Evolutionary conservation across 2,888 invertebrate species (phyloP), one percentile per base, ranked within the genome.

Genomic region (Acleris emargana): DNA sequence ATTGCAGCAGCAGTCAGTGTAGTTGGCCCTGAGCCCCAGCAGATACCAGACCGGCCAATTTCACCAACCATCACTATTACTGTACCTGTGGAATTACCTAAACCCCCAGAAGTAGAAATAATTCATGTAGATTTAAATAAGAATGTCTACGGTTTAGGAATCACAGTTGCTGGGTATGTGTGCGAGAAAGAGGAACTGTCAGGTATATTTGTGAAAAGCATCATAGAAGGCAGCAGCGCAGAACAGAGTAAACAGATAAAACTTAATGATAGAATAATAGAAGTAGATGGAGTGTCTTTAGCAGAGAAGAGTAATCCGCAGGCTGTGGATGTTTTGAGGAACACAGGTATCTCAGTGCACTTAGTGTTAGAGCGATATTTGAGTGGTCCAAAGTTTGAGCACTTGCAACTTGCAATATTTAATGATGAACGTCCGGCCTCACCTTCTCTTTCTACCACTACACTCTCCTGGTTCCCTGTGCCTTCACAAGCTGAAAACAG

Each of bases 171-270:
- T 3, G 99, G 99, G 54, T 99, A 99, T 89, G 98, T 99, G 49
- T 98, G 99, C 88, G 98, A 98, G 86, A 98, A 98, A 91, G 99
- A 99, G 91, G 99, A 99, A 88, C 94, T 99, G 59, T 99, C 98
- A n/a, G 99, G 99, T 7, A 99, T 99, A 80, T 99, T 99, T 93
- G 99, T 99, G 18, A 99, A 99, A 89, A 99, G 99, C 84, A 97
- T 99, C 75, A 98, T 98, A 79, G 97, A 97, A 82, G 98, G 98
- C 60, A 99, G 99, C 88, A 98, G 99, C 62, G 99, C 99, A 0
- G 98, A 98, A 83, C 92, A 97, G 77, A 98, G 98, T 83, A 96
- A 96, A 62, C 95, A 96, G 87, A 98, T 99, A 78, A 96, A 96
- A 88, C 95, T 99, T 76, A 99, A 99, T 86, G 99, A 99, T 92